Percentiles rank a stretch among this genome's conserved stretches.
Evolutionary conservation across 2,113 vertebrate genomes (phyloP).

Genomic region (Todiramphus chloris): DNA sequence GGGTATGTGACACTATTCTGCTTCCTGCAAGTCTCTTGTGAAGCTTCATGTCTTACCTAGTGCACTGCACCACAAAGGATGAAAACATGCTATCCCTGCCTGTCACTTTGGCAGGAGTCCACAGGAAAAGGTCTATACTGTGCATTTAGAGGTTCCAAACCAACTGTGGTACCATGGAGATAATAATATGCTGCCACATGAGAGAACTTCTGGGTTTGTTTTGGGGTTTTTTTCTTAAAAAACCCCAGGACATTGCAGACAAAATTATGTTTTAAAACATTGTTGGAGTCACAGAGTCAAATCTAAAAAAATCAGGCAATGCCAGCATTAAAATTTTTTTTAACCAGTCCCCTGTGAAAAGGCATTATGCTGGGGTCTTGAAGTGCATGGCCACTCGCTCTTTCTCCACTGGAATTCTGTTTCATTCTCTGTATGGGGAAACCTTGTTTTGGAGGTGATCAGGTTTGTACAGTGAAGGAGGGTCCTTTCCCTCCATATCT

Average conservation of each 20-base stretch:
- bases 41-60: neutral
- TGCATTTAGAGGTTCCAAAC: neutral
- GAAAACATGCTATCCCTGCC: neutral
- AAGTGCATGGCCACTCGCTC: neutral
- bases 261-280: neutral
- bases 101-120: neutral
- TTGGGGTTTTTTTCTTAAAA: neutral
- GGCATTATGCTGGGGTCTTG: neutral
- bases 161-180: neutral
- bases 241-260: neutral
- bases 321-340: neutral
- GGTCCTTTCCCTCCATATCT: neutral
- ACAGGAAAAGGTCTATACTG: neutral
- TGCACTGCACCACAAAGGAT: neutral
- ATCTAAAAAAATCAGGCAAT: neutral
- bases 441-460: neutral
- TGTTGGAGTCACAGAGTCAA: neutral
- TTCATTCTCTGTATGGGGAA: neutral
- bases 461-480: neutral
- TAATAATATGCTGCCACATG: neutral
- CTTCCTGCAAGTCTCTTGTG: neutral
- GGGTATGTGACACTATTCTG: neutral
- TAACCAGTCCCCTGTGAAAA: neutral
- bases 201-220: neutral
- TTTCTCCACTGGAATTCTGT: neutral